Base-by-base conservation (phyloP, 2,113 vertebrate genomes). In the Pygoscelis antarcticus region DNA sequence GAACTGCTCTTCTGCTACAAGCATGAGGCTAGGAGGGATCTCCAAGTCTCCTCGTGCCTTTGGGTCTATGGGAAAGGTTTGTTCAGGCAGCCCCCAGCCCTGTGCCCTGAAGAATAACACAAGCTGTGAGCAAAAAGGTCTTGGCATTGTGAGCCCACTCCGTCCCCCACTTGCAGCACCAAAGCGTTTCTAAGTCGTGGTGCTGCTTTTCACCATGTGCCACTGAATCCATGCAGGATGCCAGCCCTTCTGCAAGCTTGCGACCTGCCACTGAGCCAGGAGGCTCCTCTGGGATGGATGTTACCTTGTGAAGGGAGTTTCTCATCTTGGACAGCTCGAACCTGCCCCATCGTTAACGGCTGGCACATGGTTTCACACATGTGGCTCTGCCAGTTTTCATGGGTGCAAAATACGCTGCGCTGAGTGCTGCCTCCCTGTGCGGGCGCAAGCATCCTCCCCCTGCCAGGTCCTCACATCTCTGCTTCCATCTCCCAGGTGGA, bases 191-290 rank as follows among this genome's bases (percentile, higher is more conserved):
- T 7, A 72, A 84, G 36, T 57, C 0, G 0, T 19, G 26, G 26
- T 0, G 0, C 40, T 54, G 64, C 77, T 84, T 62, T 75, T 30
- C 54, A 13, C 2, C 1, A 0, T 0, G 2, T 17, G 38, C 22
- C 7, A 4, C 52, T 20, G 68, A 34, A 69, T 7, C 60, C 1
- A 4, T 0, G 5, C 51, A 20, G 76, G 68, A 26, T 4, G 1
- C 32, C 70, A 70, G 66, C 20, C 57, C 62, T 79, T 21, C 58
- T 10, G 71, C n/a, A 7, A 49, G 46, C 27, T 74, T 9, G 1
- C 0, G 3, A 62, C 22, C 74, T 54, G 57, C 52, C 38, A 4
- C 46, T 1, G 51, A 49, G 54, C 30, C 71, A 74, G 55, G 8
- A 57, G 54, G 40, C 23, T 77, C 40, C 72, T 64, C 18, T 0